Percentiles rank a stretch among this genome's conserved stretches.
These are phyloP conservation scores for Cheilosia soror DNA, from an alignment of 2,888 invertebrate genomes.

Conservation along the genomic window DNA sequence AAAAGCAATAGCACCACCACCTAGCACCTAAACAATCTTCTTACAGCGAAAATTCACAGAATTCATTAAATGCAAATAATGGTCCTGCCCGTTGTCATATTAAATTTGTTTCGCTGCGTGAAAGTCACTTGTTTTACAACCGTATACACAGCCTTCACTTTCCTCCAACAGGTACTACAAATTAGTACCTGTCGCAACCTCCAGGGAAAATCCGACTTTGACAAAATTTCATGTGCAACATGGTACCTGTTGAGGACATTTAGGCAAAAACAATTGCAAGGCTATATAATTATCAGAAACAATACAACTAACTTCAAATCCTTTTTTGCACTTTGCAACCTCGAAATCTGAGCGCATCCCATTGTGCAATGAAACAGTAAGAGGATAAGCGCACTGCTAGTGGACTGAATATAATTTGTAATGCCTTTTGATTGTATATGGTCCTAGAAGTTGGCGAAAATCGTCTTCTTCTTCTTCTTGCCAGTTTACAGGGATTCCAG, in stretches of 20 bases:
- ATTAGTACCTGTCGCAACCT: slow-evolving; percentile 41
- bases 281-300: slow-evolving; percentile 59
- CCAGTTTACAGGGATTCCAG: slow-evolving; percentile 12
- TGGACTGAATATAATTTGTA: slow-evolving; percentile 43
- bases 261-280: slow-evolving; percentile 51
- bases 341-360: slow-evolving; percentile 22
- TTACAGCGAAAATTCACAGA: slow-evolving; percentile 33
- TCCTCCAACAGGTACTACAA: slow-evolving; percentile 31
- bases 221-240: slow-evolving; percentile 34
- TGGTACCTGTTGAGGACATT: slow-evolving; percentile 35
- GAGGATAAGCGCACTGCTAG: slow-evolving; percentile 54
- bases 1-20: neutral
- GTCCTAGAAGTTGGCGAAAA: slow-evolving; percentile 25
- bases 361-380: slow-evolving; percentile 45
- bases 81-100: slow-evolving; percentile 69
- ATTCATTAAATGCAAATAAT: slow-evolving; percentile 69
- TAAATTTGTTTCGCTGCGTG: slow-evolving; percentile 66
- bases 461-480: neutral
- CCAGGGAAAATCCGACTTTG: slow-evolving; percentile 58
- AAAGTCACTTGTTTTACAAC: slow-evolving; percentile 65
- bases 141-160: slow-evolving; percentile 9
- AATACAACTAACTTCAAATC: slow-evolving; percentile 54
- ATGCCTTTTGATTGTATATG: neutral
- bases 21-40: neutral
- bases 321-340: slow-evolving; percentile 52